Conservation (phyloP, 1,140 invertebrate genomes). For the Ridgeia piscesae region DNA sequence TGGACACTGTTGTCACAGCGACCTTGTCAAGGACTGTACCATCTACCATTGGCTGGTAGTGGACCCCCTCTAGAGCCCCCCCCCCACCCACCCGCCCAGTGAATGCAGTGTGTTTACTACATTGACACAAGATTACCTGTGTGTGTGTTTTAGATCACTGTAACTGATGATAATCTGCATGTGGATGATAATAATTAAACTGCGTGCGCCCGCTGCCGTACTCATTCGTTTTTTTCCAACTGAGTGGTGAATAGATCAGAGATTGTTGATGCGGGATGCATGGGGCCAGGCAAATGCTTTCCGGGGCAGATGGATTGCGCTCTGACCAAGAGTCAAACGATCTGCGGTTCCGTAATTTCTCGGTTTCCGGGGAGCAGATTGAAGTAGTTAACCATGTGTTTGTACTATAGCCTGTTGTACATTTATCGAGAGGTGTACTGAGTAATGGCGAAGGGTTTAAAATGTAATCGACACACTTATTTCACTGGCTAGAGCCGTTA, state of each 20-base stretch:
- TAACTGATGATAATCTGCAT: neutral
- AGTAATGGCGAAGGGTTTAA: neutral
- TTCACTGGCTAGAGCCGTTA: neutral
- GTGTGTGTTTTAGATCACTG: neutral
- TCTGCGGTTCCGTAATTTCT: neutral
- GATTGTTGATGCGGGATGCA: neutral
- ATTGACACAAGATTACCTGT: neutral
- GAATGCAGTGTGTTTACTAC: neutral
- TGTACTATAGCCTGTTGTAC: neutral
- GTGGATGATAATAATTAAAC: constrained; percentile 1
- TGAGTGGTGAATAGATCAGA: constrained; percentile 5
- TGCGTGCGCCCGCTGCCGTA: neutral
- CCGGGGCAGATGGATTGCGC: neutral
- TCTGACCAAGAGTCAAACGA: neutral
- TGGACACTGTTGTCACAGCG: neutral
- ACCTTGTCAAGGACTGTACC: neutral
- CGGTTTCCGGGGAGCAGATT: neutral
- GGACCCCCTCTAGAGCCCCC: no score
- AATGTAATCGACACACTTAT: neutral
- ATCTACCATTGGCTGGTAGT: neutral
- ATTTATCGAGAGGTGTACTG: neutral
- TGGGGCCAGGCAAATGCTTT: neutral
- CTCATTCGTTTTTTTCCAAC: neutral
- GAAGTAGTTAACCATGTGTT: neutral
- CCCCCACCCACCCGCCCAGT: neutral